Conservation (phyloP, 2,888 invertebrate species). For the Selenia dentaria region DNA sequence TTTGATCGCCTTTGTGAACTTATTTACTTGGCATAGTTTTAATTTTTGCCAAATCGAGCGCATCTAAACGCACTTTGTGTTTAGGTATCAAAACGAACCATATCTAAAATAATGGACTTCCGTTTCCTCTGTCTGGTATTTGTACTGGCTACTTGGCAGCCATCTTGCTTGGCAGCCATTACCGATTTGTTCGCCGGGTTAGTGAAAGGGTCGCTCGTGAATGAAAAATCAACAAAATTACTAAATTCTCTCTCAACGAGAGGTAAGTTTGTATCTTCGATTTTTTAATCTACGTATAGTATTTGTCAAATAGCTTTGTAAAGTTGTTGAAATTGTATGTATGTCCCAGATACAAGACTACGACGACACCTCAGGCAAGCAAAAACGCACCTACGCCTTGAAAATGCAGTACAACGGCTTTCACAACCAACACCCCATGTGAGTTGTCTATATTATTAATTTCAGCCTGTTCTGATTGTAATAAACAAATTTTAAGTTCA, state of each 20-base stretch:
- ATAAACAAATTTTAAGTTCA: no score
- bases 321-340: not conserved
- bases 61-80: no score
- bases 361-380: slow-evolving; percentile 62
- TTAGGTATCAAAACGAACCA: no score
- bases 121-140: slow-evolving; percentile 1
- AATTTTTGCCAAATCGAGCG: no score
- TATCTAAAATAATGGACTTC: no score
- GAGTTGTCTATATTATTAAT: no score
- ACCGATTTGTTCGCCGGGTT: slow-evolving; percentile 87
- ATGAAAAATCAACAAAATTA: slow-evolving; percentile 64
- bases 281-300: not conserved
- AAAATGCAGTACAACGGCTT: slow-evolving; percentile 83
- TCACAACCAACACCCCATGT: slow-evolving; percentile 81
- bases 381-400: slow-evolving; percentile 39
- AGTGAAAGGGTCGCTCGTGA: slow-evolving; percentile 65
- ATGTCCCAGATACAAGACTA: slow-evolving; percentile 72
- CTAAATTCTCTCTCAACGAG: slow-evolving; percentile 79
- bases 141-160: not conserved
- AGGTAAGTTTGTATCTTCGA: slow-evolving; percentile 59
- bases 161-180: slow-evolving; percentile 62
- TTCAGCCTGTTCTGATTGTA: no score
- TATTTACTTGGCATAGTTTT: no score
- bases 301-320: not conserved
- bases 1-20: no score